Conservation (phyloP, 2,888 invertebrate genomes). For the Drosophila borborema region DNA sequence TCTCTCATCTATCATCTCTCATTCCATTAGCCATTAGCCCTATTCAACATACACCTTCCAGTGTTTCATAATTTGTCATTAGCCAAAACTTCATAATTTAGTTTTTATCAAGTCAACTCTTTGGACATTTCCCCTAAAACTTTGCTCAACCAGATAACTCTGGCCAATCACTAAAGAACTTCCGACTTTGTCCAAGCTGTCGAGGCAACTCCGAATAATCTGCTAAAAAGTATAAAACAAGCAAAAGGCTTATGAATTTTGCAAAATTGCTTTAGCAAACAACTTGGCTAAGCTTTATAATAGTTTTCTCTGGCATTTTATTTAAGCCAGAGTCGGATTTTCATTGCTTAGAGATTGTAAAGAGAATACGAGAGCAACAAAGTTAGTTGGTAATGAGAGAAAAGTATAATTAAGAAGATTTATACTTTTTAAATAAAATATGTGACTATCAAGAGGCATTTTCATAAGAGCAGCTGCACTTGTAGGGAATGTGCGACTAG, state of each 20-base stretch:
- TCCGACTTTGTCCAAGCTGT: neutral
- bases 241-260: slow-evolving; percentile 7
- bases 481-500: no score
- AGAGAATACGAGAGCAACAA: neutral
- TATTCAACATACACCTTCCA: neutral
- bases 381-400: neutral
- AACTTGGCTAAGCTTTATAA: slow-evolving; percentile 18
- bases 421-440: neutral
- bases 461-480: neutral
- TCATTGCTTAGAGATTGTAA: neutral
- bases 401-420: neutral
- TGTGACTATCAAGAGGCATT: neutral
- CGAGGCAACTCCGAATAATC: neutral
- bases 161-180: neutral
- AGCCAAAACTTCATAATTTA: neutral
- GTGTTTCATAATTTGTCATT: neutral
- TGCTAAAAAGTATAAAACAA: neutral
- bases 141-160: neutral
- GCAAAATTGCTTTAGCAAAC: slow-evolving; percentile 7
- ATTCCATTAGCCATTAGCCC: no score
- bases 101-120: neutral
- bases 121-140: neutral
- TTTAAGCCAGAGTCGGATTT: neutral
- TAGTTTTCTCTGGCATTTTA: neutral
- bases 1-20: neutral